A percentile compares a stretch with the other conserved stretches of the same genome.
Conservation (phyloP, 2,888 invertebrate genomes). For the Limnephilus auricula region DNA sequence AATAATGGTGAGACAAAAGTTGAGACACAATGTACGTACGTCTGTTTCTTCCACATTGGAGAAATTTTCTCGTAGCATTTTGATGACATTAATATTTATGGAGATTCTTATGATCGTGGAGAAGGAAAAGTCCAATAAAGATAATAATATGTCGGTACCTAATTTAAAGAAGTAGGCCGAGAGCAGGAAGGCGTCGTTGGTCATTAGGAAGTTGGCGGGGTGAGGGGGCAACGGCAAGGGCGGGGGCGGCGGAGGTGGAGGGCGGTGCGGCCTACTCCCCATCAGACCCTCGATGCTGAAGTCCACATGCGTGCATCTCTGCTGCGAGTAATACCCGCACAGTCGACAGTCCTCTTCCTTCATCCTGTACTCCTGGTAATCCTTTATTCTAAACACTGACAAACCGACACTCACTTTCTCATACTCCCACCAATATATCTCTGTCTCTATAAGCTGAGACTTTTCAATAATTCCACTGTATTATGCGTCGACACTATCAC, state of each 20-base stretch:
- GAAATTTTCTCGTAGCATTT: not conserved
- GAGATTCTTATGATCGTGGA: not conserved
- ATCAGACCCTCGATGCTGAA: slow-evolving; percentile 73
- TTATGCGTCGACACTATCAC: not conserved
- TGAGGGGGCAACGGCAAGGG: slow-evolving; percentile 69
- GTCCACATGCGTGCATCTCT: slow-evolving; percentile 72
- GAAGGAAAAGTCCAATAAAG: not conserved
- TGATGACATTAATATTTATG: not conserved
- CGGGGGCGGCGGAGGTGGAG: slow-evolving; percentile 70
- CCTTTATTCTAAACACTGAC: not conserved
- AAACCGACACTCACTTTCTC: not conserved
- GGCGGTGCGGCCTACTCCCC: slow-evolving; percentile 74
- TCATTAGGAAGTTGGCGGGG: slow-evolving; percentile 72
- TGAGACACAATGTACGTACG: too few relatives aligned
- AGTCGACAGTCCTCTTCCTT: slow-evolving; percentile 76
- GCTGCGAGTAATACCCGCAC: slow-evolving; percentile 73
- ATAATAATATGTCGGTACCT: slow-evolving; percentile 71
- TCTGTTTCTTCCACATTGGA: too few relatives aligned
- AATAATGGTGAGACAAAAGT: too few relatives aligned
- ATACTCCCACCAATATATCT: not conserved
- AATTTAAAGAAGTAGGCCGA: slow-evolving; percentile 78
- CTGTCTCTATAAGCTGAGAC: not conserved
- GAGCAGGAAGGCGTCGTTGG: slow-evolving; percentile 75
- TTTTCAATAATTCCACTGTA: not conserved
- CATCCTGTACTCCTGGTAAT: slow-evolving; percentile 69